These are phyloP conservation scores for Enteromius treurensis DNA, from an alignment of 2,797 vertebrate genomes.

Conservation along the genomic window DNA sequence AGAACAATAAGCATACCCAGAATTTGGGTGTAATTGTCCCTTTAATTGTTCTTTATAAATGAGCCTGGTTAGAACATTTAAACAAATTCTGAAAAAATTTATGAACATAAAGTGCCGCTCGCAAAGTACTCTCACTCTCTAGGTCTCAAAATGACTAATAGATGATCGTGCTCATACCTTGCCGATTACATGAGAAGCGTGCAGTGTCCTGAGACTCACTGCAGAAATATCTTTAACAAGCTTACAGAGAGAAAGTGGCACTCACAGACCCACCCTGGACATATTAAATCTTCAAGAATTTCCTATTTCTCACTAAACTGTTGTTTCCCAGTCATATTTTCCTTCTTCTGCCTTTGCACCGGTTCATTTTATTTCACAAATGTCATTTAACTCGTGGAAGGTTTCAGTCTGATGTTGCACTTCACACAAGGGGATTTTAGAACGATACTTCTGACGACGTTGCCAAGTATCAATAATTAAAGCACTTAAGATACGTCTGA, in stretches of 20 bases:
- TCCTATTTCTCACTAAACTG: constrained; percentile 1
- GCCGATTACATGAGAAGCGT: background rate
- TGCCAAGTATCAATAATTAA: constrained; percentile 14
- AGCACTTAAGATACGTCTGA: constrained; percentile 1
- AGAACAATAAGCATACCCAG: background rate
- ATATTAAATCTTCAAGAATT: background rate
- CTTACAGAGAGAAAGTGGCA: background rate
- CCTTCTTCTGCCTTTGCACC: constrained; percentile 26
- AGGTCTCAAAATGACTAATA: constrained; percentile 13
- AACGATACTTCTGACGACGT: background rate
- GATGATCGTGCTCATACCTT: background rate
- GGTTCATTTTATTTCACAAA: constrained; percentile 44
- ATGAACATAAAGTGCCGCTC: background rate
- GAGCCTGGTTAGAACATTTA: background rate
- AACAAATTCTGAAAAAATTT: background rate
- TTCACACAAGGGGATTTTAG: constrained; percentile 57
- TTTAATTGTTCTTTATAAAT: constrained; percentile 5
- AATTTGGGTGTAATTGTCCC: background rate
- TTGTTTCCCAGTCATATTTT: constrained; percentile 31
- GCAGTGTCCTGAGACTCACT: background rate
- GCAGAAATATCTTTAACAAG: constrained; percentile 9
- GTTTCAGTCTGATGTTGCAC: constrained; percentile 36
- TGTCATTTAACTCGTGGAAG: constrained; percentile 48
- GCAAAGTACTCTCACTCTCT: background rate
- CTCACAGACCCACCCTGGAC: background rate